These are phyloP conservation scores for Spicauda simplicius DNA, from an alignment of 2,888 invertebrate genomes.

Conservation along the genomic window DNA sequence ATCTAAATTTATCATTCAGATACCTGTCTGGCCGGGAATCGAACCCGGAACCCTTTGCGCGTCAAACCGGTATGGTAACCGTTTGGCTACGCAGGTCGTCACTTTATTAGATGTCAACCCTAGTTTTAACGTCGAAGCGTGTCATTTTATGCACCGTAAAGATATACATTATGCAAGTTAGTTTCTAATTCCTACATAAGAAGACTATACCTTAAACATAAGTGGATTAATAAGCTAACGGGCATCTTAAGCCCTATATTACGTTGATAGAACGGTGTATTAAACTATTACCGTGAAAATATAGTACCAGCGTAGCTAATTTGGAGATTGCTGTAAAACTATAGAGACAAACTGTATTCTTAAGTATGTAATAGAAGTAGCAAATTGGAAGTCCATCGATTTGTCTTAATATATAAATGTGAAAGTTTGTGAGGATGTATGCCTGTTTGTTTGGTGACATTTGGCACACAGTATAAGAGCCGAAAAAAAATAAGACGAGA, in stretches of 20 bases:
- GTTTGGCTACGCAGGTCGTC: too few relatives aligned
- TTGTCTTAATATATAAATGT: too few relatives aligned
- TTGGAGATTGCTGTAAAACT: neutral
- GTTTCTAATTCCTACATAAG: slow-evolving; percentile 1
- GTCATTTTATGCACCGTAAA: slow-evolving; percentile 3
- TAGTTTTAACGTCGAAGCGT: neutral
- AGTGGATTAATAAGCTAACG: slow-evolving; percentile 5
- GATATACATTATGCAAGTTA: neutral
- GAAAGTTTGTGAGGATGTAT: too few relatives aligned
- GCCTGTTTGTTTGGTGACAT: too few relatives aligned
- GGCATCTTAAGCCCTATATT: neutral
- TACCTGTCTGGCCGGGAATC: too few relatives aligned
- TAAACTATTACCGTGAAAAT: slow-evolving; percentile 1
- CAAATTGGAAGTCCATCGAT: too few relatives aligned
- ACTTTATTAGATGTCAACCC: neutral
- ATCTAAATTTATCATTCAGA: too few relatives aligned
- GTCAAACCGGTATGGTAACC: too few relatives aligned
- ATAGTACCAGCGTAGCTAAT: neutral
- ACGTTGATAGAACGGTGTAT: neutral
- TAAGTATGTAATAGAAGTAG: neutral
- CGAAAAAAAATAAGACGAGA: too few relatives aligned
- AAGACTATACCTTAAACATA: slow-evolving; percentile 4
- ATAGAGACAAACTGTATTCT: neutral
- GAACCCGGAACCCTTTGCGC: too few relatives aligned
- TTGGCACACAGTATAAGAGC: too few relatives aligned